Evolutionary conservation across 1,140 invertebrate genomes (phyloP).

Genomic region (Ditylenchus dipsaci): DNA sequence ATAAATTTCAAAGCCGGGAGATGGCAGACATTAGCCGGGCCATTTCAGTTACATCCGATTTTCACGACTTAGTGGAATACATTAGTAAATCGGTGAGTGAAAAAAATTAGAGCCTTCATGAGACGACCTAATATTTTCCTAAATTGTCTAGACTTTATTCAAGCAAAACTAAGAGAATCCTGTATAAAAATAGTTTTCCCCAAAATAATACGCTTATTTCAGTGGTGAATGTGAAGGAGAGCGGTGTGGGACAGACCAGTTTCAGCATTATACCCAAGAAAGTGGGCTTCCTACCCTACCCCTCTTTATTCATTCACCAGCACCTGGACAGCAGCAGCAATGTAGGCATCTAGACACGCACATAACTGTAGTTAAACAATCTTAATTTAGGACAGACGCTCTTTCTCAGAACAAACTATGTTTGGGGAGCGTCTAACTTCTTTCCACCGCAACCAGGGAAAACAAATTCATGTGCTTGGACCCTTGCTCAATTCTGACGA

Average conservation of each 20-base stretch:
- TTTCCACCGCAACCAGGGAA: conserved; percentile 48
- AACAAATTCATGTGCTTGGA: conserved; percentile 51
- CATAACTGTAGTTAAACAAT: neutral
- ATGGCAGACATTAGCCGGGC: too few species aligned
- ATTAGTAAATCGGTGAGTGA: too few species aligned
- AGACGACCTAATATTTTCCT: too few species aligned
- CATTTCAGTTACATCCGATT: too few species aligned
- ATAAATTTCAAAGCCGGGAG: too few species aligned
- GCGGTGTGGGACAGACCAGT: conserved; percentile 47
- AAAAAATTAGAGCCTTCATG: too few species aligned
- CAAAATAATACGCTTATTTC: too few species aligned
- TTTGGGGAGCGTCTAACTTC: conserved; percentile 41
- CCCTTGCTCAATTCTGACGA: conserved; percentile 27
- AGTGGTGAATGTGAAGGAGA: conserved; percentile 52
- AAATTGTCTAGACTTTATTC: too few species aligned
- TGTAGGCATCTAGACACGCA: conserved; percentile 6
- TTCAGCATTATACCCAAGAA: conserved; percentile 47
- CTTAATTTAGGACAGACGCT: neutral
- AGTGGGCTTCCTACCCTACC: conserved; percentile 55
- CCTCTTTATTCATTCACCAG: conserved; percentile 42
- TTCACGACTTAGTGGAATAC: too few species aligned
- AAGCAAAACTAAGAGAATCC: too few species aligned
- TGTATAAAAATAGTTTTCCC: too few species aligned
- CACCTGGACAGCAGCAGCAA: conserved; percentile 27
- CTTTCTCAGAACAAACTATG: conserved; percentile 21